phyloP scores from a whole-genome alignment of 2,113 vertebrate species.

The Equus quagga region DNA sequence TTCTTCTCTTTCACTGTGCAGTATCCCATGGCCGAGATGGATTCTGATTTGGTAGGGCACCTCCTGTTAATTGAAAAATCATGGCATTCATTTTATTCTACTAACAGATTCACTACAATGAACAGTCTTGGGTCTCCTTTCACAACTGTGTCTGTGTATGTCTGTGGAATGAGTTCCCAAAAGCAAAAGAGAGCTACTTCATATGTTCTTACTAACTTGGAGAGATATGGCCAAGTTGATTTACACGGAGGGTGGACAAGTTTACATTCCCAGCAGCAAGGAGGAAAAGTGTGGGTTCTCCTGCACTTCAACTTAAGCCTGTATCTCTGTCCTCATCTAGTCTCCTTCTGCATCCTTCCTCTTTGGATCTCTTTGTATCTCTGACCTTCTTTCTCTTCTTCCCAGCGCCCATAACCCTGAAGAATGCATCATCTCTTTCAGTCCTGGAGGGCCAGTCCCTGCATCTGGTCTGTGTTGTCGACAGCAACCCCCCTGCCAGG shows the following conservation, averaged over 20 bases:
- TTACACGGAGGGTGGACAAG: no score
- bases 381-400: no score
- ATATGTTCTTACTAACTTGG: neutral
- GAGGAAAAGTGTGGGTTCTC: neutral
- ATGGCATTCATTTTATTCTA: neutral
- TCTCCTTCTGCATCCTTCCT: neutral
- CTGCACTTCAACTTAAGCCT: neutral
- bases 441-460: neutral
- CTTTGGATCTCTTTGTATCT: neutral
- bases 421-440: neutral
- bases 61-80: neutral
- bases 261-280: neutral
- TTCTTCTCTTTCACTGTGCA: neutral
- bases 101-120: neutral
- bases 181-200: neutral
- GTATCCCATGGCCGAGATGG: neutral
- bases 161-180: neutral
- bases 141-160: neutral
- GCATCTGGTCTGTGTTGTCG: neutral
- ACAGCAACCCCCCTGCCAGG: constrained; percentile 8
- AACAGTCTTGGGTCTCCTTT: neutral
- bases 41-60: neutral
- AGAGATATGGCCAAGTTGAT: neutral
- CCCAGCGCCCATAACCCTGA: neutral
- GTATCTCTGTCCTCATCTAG: neutral